Conservation (phyloP, 2,888 invertebrate species). For the Noctua janthe region DNA sequence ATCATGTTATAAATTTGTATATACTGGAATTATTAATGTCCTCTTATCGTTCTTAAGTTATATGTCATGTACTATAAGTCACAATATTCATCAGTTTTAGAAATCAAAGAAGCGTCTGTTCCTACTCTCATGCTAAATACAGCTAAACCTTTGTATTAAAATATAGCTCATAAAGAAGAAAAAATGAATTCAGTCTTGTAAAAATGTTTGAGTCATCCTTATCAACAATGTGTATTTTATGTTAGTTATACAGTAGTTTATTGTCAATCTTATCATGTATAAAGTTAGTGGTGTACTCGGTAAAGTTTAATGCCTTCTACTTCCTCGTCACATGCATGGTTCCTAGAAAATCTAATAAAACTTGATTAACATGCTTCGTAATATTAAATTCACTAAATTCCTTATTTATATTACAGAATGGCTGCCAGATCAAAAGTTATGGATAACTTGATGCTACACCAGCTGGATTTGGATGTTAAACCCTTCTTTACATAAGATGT, state of each 20-base stretch:
- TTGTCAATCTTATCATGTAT: slow-evolving; percentile 55
- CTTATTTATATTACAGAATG: slow-evolving; percentile 26
- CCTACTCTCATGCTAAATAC: slow-evolving; percentile 54
- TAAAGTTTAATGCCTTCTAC: slow-evolving; percentile 55
- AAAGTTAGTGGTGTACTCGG: slow-evolving; percentile 27
- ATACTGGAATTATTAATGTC: slow-evolving; percentile 32
- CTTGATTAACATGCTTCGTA: not conserved
- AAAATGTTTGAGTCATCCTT: slow-evolving; percentile 63
- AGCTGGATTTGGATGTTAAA: slow-evolving; percentile 50
- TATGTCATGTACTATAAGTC: slow-evolving; percentile 43
- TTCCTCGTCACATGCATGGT: slow-evolving; percentile 33
- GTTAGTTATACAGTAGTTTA: slow-evolving; percentile 64
- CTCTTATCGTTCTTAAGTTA: slow-evolving; percentile 66
- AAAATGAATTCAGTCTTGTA: slow-evolving; percentile 61
- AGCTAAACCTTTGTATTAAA: slow-evolving; percentile 60
- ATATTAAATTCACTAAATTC: not conserved
- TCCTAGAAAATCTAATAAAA: slow-evolving; percentile 29
- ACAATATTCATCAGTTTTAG: slow-evolving; percentile 54
- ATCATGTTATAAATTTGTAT: slow-evolving; percentile 26
- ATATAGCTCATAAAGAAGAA: slow-evolving; percentile 52
- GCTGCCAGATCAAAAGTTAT: slow-evolving; percentile 10
- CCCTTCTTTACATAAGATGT: slow-evolving; percentile 61
- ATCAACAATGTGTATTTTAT: slow-evolving; percentile 63
- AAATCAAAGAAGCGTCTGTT: slow-evolving; percentile 68
- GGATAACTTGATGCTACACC: slow-evolving; percentile 22